phyloP scores from a whole-genome alignment of 37 sponge, comb jelly and placozoan species.

The Chondrosia reniformis region DNA sequence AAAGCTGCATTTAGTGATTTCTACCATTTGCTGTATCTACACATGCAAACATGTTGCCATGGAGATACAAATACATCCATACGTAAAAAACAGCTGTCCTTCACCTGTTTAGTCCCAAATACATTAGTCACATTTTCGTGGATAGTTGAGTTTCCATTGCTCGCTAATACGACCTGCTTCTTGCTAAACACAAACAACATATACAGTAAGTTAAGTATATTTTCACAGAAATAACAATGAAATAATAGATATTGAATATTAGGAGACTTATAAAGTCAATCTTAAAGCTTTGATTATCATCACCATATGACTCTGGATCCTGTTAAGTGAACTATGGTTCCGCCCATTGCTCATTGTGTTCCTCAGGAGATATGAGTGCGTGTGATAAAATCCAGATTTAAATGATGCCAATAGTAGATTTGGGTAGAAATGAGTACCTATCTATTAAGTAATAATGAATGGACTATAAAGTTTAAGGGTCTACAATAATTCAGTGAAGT shows the following conservation, averaged over 20 bases:
- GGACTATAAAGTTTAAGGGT: not conserved
- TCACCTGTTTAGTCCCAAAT: conserved; percentile 84
- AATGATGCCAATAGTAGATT: too few relatives aligned
- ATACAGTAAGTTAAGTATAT: too few relatives aligned
- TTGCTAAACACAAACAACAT: conserved; percentile 32
- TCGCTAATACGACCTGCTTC: conserved; percentile 66
- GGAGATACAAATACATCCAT: not conserved
- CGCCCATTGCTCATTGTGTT: too few relatives aligned
- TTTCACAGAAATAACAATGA: too few relatives aligned
- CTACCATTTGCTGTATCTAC: not conserved
- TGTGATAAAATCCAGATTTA: too few relatives aligned
- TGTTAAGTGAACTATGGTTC: too few relatives aligned
- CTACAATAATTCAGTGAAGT: not conserved
- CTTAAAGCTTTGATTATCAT: too few relatives aligned
- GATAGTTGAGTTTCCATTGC: conserved; percentile 47
- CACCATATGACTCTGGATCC: too few relatives aligned
- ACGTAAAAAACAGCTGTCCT: not conserved
- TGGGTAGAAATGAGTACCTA: not conserved
- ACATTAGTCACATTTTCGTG: conserved; percentile 71
- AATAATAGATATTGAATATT: too few relatives aligned
- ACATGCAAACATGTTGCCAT: not conserved
- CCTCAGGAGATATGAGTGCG: too few relatives aligned
- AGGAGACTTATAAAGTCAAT: too few relatives aligned
- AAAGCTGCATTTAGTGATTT: not conserved
- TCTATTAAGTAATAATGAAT: not conserved